phyloP scores from a whole-genome alignment of 2,797 vertebrate genomes.

The Pangasius mekongensis region DNA sequence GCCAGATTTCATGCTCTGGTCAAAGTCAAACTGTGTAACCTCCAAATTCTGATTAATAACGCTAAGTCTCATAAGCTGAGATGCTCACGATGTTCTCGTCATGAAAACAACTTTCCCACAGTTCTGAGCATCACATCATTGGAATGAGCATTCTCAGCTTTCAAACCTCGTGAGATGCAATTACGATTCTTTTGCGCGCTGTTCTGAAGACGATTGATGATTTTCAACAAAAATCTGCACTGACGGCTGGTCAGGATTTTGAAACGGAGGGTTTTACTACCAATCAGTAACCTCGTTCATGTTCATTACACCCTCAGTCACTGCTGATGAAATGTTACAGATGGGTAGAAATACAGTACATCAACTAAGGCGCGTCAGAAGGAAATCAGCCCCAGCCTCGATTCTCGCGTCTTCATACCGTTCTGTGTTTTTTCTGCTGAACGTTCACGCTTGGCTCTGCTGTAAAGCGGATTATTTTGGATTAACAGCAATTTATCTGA shows the following conservation, averaged over 20 bases:
- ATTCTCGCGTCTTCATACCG: too few relatives aligned
- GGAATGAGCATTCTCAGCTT: constrained; percentile 9
- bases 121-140: neutral
- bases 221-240: neutral
- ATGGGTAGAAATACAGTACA: neutral
- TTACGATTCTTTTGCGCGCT: neutral
- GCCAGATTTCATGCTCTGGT: constrained; percentile 30
- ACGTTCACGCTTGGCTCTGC: too few relatives aligned
- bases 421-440: too few relatives aligned
- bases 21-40: constrained; percentile 28
- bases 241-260: neutral
- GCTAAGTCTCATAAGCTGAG: constrained; percentile 35
- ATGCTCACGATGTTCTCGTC: neutral
- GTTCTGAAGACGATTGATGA: neutral
- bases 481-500: too few relatives aligned
- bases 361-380: neutral
- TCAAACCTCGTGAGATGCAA: neutral
- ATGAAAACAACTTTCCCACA: constrained; percentile 7
- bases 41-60: constrained; percentile 45
- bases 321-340: neutral
- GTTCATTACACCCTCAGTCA: too few relatives aligned
- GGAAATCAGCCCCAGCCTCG: neutral
- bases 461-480: too few relatives aligned
- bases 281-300: neutral
- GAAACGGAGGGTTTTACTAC: neutral